phyloP scores from a whole-genome alignment of 2,113 vertebrate genomes.

The Greenwoodochromis staneri region DNA sequence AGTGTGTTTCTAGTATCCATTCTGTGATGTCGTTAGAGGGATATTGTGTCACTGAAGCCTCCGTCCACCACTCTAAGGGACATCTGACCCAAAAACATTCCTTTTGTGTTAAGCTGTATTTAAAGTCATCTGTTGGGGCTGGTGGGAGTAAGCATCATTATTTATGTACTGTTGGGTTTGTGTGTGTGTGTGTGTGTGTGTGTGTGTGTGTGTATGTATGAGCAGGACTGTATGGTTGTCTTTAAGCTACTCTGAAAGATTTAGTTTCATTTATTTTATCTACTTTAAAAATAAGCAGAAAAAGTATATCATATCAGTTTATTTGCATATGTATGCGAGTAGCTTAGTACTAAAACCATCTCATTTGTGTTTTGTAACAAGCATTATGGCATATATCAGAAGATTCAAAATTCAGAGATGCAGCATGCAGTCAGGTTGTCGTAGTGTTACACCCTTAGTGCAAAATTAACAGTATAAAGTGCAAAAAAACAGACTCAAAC shows the following conservation, averaged over 20 bases:
- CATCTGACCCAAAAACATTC: constrained; percentile 43
- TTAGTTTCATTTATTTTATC: background rate
- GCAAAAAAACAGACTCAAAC: background rate
- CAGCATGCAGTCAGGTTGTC: background rate
- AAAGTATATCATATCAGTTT: background rate
- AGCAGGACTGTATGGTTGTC: background rate
- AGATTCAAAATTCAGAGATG: background rate
- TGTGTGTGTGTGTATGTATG: background rate
- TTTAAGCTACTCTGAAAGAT: background rate
- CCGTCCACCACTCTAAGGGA: background rate
- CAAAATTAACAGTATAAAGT: background rate
- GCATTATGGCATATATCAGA: background rate
- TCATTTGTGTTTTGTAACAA: background rate
- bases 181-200: background rate
- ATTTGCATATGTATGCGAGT: background rate
- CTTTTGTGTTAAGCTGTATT: constrained; percentile 38
- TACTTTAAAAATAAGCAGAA: background rate
- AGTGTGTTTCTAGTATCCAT: constrained; percentile 39
- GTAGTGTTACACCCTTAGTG: background rate
- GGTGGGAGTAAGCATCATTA: background rate
- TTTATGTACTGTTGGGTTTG: background rate
- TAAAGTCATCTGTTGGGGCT: constrained; percentile 2
- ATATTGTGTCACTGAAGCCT: constrained; percentile 18
- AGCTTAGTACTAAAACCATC: background rate
- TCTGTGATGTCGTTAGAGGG: constrained; percentile 27